A percentile compares a stretch with the other conserved stretches of the same genome.
These are phyloP conservation scores for Lucilia cuprina DNA, from an alignment of 1,140 invertebrate genomes.

Conservation along the genomic window DNA sequence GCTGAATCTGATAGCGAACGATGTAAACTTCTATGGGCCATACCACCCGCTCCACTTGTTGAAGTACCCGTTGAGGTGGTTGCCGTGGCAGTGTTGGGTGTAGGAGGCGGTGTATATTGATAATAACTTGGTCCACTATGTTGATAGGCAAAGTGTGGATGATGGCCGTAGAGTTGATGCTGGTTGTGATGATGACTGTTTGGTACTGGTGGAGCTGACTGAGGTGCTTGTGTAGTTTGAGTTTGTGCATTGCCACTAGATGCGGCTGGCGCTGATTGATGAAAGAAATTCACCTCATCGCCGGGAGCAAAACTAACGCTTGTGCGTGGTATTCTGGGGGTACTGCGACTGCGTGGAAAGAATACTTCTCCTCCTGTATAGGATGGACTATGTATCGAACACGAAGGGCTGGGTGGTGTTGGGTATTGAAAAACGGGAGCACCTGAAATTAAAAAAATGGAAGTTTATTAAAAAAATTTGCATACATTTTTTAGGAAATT, in stretches of 20 bases:
- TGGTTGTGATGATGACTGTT: constrained; percentile 52
- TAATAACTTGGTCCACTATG: constrained; percentile 42
- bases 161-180: constrained; percentile 50
- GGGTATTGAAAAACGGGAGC: constrained; percentile 60
- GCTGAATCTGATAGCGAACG: constrained; percentile 58
- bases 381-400: constrained; percentile 44
- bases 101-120: constrained; percentile 58
- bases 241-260: constrained; percentile 33
- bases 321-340: constrained; percentile 53
- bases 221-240: constrained; percentile 47
- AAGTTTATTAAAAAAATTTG: no score
- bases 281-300: constrained; percentile 56
- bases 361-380: constrained; percentile 52
- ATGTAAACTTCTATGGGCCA: constrained; percentile 48
- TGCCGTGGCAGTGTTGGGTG: constrained; percentile 50
- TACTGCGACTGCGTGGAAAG: constrained; percentile 50
- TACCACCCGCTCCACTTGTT: constrained; percentile 39
- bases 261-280: constrained; percentile 50
- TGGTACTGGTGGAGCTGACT: constrained; percentile 57
- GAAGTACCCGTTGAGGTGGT: constrained; percentile 42
- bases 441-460: constrained; percentile 43
- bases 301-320: constrained; percentile 54
- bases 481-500: no score
- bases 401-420: constrained; percentile 57
- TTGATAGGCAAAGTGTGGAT: constrained; percentile 37